Evolutionary conservation across 2,797 vertebrate species (phyloP), one percentile per base, ranked within the genome.

Genomic region (Neostethus bicornis): DNA sequence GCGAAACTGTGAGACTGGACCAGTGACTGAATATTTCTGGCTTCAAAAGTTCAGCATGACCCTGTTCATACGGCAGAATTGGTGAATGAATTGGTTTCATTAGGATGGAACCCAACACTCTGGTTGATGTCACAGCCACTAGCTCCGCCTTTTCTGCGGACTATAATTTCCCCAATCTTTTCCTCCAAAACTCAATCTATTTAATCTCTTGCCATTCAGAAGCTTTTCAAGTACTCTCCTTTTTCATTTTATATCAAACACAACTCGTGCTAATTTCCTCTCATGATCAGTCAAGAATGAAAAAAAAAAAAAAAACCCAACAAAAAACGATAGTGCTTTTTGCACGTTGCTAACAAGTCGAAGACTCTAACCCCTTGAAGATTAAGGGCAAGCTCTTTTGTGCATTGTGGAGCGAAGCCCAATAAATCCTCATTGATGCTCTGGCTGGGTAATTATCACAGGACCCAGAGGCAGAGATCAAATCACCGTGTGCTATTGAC

Each of bases 351-450:
- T 74, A 81, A 85, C 75, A 83, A 86, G 87, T 85, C 70, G 63
- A 86, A 85, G 64, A 65, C 77, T 87, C 81, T 87, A 75, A 72
- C 68, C 73, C 70, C 74, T 41, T 64, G 73, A 80, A 85, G 87
- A 89, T 87, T 88, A 89, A 83, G 86, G 76, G 69, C 75, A 49
- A 60, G 52, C 68, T 80, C 69, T 83, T 85, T 84, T 85, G 83
- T 89, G 81, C 85, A 76, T 83, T 32, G 51, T 73, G 51, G 63
- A 83, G 81, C 61, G 38, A 66, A 79, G 70, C 72, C 83, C 79
- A 70, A 87, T 88, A 88, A 83, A 86, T 90, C 84, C 77, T 81
- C 73, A 89, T 85, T 82, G 86, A 89, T 85, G 87, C 65, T 72
- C 60, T 23, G 44, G 52, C 72, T 34, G 80, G 85, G 86, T 87